Evolutionary conservation across 1,140 invertebrate species (phyloP).

Genomic region (Ceratoteleas bidentatus): DNA sequence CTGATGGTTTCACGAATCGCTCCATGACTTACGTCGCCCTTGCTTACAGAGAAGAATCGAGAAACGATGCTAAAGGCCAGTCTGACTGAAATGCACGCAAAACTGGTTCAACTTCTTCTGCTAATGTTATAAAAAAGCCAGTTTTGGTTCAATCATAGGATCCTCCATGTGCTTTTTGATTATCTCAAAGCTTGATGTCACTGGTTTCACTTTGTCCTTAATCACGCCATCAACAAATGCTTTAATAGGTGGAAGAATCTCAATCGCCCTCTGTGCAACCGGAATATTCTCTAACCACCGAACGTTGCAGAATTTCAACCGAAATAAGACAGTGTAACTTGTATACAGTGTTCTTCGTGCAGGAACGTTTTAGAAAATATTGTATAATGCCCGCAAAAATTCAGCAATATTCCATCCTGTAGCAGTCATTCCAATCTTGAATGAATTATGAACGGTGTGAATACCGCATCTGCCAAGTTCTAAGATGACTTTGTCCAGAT

Average conservation of each 20-base stretch:
- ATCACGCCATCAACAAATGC: constrained; percentile 8
- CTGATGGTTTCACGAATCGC: constrained; percentile 34
- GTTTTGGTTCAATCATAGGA: constrained; percentile 38
- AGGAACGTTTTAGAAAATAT: constrained; percentile 61
- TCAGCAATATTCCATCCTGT: constrained; percentile 55
- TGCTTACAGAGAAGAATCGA: constrained; percentile 17
- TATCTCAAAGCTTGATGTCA: constrained; percentile 21
- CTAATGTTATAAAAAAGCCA: constrained; percentile 54
- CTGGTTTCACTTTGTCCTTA: constrained; percentile 27
- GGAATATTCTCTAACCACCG: constrained; percentile 58
- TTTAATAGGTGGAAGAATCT: constrained; percentile 44
- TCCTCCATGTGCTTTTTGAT: constrained; percentile 28
- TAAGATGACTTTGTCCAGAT: constrained; percentile 12
- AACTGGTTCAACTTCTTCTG: constrained; percentile 54
- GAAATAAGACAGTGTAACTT: constrained; percentile 41
- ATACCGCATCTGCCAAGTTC: constrained; percentile 58
- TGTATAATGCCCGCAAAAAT: constrained; percentile 60
- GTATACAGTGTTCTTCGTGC: constrained; percentile 45
- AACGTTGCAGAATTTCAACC: constrained; percentile 58
- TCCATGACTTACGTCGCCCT: constrained; percentile 26
- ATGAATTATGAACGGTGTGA: constrained; percentile 52
- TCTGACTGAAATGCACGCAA: constrained; percentile 51
- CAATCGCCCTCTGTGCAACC: constrained; percentile 54
- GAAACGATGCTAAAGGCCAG: constrained; percentile 49
- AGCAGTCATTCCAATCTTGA: constrained; percentile 49